Percentiles rank a stretch among this genome's conserved stretches.
Evolutionary conservation across 2,888 invertebrate species (phyloP).

Genomic region (Malacosoma neustria): DNA sequence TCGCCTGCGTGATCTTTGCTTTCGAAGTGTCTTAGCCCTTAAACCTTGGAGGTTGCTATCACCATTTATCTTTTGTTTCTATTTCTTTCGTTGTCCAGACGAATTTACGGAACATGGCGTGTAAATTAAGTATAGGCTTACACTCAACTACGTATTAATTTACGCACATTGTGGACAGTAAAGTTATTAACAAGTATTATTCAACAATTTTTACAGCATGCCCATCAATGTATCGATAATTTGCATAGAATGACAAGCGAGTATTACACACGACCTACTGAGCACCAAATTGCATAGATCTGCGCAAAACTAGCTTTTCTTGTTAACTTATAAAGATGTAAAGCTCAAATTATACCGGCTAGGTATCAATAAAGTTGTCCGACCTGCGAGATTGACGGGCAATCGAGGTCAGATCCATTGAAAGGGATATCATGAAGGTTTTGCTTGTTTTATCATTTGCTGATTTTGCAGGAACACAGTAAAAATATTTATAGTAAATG

Average conservation of each 20-base stretch:
- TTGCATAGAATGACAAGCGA: conserved; percentile 11
- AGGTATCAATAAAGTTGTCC: conserved; percentile 15
- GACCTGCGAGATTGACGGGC: conserved; percentile 14
- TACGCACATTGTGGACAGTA: too few relatives aligned
- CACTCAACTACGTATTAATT: too few relatives aligned
- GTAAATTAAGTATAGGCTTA: too few relatives aligned
- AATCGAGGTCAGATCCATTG: conserved; percentile 11
- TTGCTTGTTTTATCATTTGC: neutral
- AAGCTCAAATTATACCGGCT: conserved; percentile 3
- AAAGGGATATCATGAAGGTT: conserved; percentile 1
- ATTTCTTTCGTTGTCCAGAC: too few relatives aligned
- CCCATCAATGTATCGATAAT: neutral
- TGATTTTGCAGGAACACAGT: neutral
- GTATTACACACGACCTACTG: neutral
- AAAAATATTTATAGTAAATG: neutral
- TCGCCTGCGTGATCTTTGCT: too few relatives aligned
- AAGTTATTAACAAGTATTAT: neutral
- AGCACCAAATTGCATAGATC: neutral
- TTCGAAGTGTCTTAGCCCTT: too few relatives aligned
- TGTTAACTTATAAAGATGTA: neutral
- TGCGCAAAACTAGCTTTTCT: neutral
- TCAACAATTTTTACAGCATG: neutral
- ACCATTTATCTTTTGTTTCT: too few relatives aligned
- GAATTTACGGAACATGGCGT: too few relatives aligned
- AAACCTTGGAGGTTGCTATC: too few relatives aligned